Evolutionary conservation across 2,888 invertebrate genomes (phyloP).

Genomic region (Steinernema scapterisci): DNA sequence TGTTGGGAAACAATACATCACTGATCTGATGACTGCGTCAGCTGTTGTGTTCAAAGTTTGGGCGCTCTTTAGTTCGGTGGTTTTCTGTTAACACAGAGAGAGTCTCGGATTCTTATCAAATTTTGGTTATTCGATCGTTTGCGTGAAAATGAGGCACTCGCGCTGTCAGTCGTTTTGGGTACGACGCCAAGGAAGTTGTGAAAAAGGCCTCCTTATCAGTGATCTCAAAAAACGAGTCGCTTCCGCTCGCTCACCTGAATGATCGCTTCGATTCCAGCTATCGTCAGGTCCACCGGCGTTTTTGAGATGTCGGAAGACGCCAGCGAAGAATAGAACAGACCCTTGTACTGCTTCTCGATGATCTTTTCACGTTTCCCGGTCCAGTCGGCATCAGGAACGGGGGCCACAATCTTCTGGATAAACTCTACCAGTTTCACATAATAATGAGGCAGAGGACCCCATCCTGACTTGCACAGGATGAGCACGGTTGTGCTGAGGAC

Average conservation of each 20-base stretch:
- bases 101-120: neutral
- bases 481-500: conserved; percentile 41
- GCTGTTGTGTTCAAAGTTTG: neutral
- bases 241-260: conserved; percentile 35
- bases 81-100: neutral
- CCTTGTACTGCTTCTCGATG: neutral
- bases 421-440: conserved; percentile 47
- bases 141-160: no score
- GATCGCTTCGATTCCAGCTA: conserved; percentile 38
- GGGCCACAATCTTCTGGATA: conserved; percentile 49
- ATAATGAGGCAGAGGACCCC: conserved; percentile 50
- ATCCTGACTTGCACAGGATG: conserved; percentile 47
- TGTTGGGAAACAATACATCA: neutral
- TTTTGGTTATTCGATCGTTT: conserved; percentile 30
- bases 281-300: conserved; percentile 1
- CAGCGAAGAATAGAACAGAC: conserved; percentile 18
- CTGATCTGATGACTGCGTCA: neutral
- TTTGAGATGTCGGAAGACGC: neutral
- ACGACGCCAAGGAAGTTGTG: no score
- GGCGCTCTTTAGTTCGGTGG: neutral
- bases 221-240: no score
- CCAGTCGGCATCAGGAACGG: conserved; percentile 8
- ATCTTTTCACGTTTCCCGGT: neutral
- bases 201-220: neutral
- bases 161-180: neutral